Conservation (phyloP, 2,797 vertebrate species). For the Limosa lapponica region DNA sequence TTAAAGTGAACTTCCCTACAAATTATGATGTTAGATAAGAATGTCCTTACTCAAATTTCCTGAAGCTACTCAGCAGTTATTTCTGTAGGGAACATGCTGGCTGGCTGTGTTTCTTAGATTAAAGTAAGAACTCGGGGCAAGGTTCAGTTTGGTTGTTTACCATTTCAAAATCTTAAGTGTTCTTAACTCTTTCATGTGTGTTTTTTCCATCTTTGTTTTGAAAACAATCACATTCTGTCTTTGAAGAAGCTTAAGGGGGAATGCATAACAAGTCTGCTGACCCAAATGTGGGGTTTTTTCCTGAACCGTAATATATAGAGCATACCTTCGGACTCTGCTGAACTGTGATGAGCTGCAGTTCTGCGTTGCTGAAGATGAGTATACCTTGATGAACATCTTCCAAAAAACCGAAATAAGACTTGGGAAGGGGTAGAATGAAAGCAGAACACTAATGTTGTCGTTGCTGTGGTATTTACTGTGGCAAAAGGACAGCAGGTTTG, state of each 20-base stretch:
- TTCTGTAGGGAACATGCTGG: conserved; percentile 61
- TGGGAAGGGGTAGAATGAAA: background rate
- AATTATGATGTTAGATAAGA: conserved; percentile 71
- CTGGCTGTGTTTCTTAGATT: conserved; percentile 55
- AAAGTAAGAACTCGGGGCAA: conserved; percentile 69
- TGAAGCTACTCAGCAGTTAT: conserved; percentile 71
- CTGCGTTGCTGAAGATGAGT: background rate
- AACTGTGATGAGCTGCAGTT: background rate
- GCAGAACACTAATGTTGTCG: fast-evolving
- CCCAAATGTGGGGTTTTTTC: background rate
- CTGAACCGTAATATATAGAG: background rate
- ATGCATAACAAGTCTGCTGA: background rate
- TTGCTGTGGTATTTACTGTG: background rate
- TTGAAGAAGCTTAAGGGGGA: conserved; percentile 43
- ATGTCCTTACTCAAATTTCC: conserved; percentile 70
- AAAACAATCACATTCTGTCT: conserved; percentile 39
- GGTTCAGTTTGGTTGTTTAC: conserved; percentile 70
- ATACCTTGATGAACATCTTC: background rate
- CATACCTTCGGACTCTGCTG: background rate
- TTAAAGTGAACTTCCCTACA: conserved; percentile 60
- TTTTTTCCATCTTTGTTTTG: conserved; percentile 46
- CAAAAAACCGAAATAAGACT: background rate
- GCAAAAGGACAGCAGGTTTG: background rate
- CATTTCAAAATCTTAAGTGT: conserved; percentile 57
- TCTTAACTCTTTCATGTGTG: conserved; percentile 72